Evolutionary conservation across 2,888 invertebrate species (phyloP).

Genomic region (Ptychoptera albimana): DNA sequence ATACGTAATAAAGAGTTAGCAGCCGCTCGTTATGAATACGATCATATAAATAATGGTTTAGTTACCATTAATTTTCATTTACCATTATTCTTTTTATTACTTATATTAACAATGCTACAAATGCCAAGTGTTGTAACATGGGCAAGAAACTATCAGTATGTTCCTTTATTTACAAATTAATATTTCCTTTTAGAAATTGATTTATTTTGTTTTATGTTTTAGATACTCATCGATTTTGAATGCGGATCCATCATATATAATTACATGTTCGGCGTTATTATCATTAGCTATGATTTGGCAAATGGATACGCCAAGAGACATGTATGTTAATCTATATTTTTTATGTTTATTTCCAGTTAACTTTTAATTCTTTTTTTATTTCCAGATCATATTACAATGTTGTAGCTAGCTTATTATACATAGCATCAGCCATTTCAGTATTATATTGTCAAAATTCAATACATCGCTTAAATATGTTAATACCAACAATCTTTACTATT

Average conservation of each 20-base stretch:
- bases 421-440: constrained; percentile 37
- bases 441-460: constrained; percentile 43
- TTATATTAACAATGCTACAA: constrained; percentile 47
- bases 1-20: constrained; percentile 13
- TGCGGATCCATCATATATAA: constrained; percentile 44
- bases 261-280: constrained; percentile 38
- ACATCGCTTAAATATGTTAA: constrained; percentile 41
- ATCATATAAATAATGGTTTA: constrained; percentile 19
- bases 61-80: constrained; percentile 54
- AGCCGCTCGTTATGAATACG: constrained; percentile 14
- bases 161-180: constrained; percentile 10
- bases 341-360: not conserved
- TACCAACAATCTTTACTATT: constrained; percentile 36
- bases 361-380: constrained; percentile 2
- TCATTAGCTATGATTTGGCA: constrained; percentile 52
- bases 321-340: constrained; percentile 34
- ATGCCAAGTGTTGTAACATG: constrained; percentile 59
- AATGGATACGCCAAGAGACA: constrained; percentile 43
- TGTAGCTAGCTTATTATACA: constrained; percentile 28
- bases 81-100: constrained; percentile 52
- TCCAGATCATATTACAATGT: not conserved
- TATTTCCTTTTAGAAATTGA: not conserved
- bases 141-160: constrained; percentile 65
- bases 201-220: not conserved
- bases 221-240: constrained; percentile 31